A percentile compares a stretch with the other conserved stretches of the same genome.
Conservation (phyloP, 2,797 vertebrate genomes). For the Odontamblyopus lacepedii region DNA sequence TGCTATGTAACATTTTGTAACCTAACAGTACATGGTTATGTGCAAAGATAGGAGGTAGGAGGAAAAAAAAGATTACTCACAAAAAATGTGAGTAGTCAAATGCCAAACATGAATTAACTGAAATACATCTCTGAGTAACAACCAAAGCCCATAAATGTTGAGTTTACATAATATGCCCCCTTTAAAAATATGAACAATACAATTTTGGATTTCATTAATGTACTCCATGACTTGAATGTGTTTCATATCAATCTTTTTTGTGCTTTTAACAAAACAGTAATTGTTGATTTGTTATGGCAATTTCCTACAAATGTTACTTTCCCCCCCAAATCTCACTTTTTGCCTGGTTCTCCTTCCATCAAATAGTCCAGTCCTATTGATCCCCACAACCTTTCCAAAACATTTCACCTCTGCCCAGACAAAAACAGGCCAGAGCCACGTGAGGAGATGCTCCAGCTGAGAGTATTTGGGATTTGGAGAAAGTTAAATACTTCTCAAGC, state of each 20-base stretch:
- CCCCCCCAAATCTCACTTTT: slow-evolving; percentile 62
- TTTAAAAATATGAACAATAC: no score
- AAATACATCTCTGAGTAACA: no score
- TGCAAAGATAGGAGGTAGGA: no score
- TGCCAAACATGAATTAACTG: no score
- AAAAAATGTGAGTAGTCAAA: no score
- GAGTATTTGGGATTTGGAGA: slow-evolving; percentile 80
- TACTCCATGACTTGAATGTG: no score
- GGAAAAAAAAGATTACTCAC: no score
- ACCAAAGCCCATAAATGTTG: no score
- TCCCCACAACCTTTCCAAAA: slow-evolving; percentile 41
- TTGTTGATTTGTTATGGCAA: slow-evolving; percentile 62
- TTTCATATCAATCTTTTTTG: slow-evolving; percentile 22
- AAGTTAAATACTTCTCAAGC: slow-evolving; percentile 83
- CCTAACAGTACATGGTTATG: no score
- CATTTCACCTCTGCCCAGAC: slow-evolving; percentile 43
- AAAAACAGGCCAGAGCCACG: slow-evolving; percentile 62
- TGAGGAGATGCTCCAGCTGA: slow-evolving; percentile 73
- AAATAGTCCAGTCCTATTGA: slow-evolving; percentile 73
- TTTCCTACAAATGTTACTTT: slow-evolving; percentile 69
- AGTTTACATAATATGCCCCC: no score
- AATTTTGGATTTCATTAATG: no score
- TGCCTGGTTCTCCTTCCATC: slow-evolving; percentile 73
- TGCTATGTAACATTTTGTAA: no score
- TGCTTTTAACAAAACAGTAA: slow-evolving; percentile 47